Evolutionary conservation across 2,113 vertebrate species (phyloP).

Genomic region (Syrrhaptes paradoxus): DNA sequence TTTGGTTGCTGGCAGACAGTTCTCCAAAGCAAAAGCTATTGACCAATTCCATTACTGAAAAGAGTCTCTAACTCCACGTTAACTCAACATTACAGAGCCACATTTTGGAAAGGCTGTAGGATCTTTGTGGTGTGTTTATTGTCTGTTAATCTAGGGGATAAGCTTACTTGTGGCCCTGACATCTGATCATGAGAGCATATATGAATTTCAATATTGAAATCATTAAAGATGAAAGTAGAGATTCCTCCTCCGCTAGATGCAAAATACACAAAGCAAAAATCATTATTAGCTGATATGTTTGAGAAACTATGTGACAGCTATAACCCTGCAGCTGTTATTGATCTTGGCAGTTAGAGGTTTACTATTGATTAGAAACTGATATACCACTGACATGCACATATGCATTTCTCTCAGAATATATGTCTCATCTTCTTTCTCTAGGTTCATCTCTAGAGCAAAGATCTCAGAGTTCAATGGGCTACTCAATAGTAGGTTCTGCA

Average conservation of each 20-base stretch:
- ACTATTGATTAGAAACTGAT: conserved; percentile 71
- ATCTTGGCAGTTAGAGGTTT: conserved; percentile 66
- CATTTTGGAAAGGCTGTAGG: neutral
- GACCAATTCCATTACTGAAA: neutral
- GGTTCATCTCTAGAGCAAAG: conserved; percentile 60
- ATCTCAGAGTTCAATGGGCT: conserved; percentile 40
- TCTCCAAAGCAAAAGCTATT: neutral
- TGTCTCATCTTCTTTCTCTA: conserved; percentile 23
- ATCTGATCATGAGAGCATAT: neutral
- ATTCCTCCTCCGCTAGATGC: neutral
- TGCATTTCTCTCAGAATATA: conserved; percentile 45
- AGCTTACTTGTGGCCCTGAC: neutral
- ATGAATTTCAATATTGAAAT: conserved; percentile 47
- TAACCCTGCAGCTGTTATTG: conserved; percentile 67
- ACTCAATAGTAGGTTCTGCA: neutral
- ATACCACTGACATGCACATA: conserved; percentile 49
- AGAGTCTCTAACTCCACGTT: neutral
- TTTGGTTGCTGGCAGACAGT: neutral
- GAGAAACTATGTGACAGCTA: conserved; percentile 47
- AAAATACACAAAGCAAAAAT: conserved; percentile 49
- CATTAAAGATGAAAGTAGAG: conserved; percentile 53
- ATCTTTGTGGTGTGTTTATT: neutral
- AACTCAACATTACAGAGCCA: neutral
- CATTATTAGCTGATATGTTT: conserved; percentile 52
- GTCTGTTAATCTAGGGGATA: neutral